phyloP scores from a whole-genome alignment of 1,140 invertebrate species.

The Charaxes varanes region DNA sequence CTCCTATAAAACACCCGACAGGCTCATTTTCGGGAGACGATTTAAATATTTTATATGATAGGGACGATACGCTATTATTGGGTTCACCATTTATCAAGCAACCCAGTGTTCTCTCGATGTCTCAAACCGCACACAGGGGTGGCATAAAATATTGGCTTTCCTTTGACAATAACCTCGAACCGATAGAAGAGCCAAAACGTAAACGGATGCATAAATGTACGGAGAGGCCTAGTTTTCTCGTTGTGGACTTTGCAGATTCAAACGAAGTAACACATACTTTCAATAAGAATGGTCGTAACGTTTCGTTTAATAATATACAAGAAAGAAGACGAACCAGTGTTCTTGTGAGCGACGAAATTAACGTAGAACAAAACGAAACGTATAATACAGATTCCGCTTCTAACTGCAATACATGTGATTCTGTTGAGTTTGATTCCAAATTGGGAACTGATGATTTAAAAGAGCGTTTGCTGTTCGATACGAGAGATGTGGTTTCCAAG shows the following conservation, averaged over 20 bases:
- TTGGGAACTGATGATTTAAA: constrained; percentile 11
- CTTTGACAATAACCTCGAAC: constrained; percentile 41
- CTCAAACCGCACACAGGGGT: constrained; percentile 46
- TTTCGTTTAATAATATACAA: constrained; percentile 4
- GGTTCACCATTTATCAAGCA: constrained; percentile 46
- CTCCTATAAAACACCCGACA: constrained; percentile 33
- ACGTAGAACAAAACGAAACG: constrained; percentile 8
- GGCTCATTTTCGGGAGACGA: constrained; percentile 24
- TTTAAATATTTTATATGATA: constrained; percentile 36
- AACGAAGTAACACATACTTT: constrained; percentile 4
- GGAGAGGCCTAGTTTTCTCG: constrained; percentile 45
- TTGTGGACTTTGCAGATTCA: constrained; percentile 24
- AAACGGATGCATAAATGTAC: constrained; percentile 15
- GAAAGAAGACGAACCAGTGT: constrained; percentile 7
- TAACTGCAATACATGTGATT: constrained; percentile 35
- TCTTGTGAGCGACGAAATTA: constrained; percentile 18
- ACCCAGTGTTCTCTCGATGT: constrained; percentile 52
- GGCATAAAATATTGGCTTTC: constrained; percentile 69
- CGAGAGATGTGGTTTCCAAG: constrained; percentile 12
- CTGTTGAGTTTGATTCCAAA: constrained; percentile 14
- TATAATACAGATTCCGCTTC: constrained; percentile 15
- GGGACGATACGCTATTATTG: constrained; percentile 37
- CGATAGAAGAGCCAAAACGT: constrained; percentile 8
- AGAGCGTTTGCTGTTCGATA: constrained; percentile 35
- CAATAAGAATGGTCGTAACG: too few species aligned